Evolutionary conservation across 2,113 vertebrate genomes (phyloP), one percentile per base, ranked within the genome.

Genomic region (Ardeotis arabs): DNA sequence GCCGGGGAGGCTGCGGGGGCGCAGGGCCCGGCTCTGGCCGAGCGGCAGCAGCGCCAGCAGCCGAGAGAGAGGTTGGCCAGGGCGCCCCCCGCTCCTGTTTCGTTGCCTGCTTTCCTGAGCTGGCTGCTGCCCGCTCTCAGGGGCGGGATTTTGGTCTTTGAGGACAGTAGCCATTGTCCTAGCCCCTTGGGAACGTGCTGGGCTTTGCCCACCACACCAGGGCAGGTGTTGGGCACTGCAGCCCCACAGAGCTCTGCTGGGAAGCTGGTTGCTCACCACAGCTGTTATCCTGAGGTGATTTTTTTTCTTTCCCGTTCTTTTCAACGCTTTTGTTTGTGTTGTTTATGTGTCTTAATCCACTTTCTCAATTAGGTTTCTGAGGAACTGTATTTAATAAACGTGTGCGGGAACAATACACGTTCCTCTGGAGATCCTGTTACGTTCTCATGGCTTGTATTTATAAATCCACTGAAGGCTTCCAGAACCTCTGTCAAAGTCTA

Each of bases 51-150:
- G 2, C 3, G 5, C 50, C 79, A 53, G 37, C 56, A 35, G 82
- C 72, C 13, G 24, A 44, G 17, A 45, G 28, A 23, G 68, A 37
- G 14, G 52, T 23, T 33, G 3, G 33, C 25, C 1, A 4, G 47
- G 3, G 1, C 12, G 20, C 33, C 49, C 19, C 28, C 25, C 19
- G 0, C 17, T 21, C 8, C 0, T 2, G 3, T 31, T 15, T 41
- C 18, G 2, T 23, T 37, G n/a, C 23, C 16, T 3, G 2, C 64
- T 33, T 24, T 22, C 47, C 59, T 3, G 2, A 22, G 13, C 2
- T 18, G 39, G 45, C 49, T 69, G 3, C 90, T 45, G 25, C 37
- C 68, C 9, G 27, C 44, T 37, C 6, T 22, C 31, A 7, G 8
- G 20, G 81, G 27, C 12, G 53, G 9, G 7, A 8, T 8, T 27